Evolutionary conservation across 2,797 vertebrate genomes (phyloP).

Genomic region (Pteronotus mesoamericanus): DNA sequence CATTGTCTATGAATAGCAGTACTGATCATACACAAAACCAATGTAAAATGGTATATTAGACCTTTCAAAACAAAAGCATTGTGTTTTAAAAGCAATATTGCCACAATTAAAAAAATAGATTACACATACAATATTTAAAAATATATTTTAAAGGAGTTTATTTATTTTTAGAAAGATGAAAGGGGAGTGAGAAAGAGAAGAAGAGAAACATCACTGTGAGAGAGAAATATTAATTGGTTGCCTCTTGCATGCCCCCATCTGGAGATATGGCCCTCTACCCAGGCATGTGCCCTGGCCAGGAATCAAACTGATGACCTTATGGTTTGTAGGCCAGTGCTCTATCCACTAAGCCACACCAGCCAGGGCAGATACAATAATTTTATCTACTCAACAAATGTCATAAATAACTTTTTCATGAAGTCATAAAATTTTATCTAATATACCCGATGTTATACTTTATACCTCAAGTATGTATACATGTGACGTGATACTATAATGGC

Average conservation of each 20-base stretch:
- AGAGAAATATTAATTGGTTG: too few relatives aligned
- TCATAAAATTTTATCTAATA: not conserved
- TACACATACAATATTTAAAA: not conserved
- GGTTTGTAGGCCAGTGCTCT: too few relatives aligned
- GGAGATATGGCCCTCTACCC: too few relatives aligned
- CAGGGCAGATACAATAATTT: not conserved
- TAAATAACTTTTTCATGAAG: not conserved
- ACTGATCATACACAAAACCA: not conserved
- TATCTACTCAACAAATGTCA: not conserved
- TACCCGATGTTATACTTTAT: not conserved
- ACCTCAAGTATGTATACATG: not conserved
- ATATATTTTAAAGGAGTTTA: too few relatives aligned
- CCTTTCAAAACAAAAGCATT: not conserved
- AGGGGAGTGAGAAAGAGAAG: too few relatives aligned
- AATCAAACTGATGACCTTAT: too few relatives aligned
- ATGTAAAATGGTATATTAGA: not conserved
- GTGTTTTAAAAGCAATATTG: not conserved
- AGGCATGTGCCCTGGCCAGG: too few relatives aligned
- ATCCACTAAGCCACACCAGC: too few relatives aligned
- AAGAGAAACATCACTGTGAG: too few relatives aligned
- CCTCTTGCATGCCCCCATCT: too few relatives aligned
- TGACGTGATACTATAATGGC: not conserved
- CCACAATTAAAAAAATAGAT: not conserved
- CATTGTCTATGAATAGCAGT: not conserved
- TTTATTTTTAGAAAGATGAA: too few relatives aligned